Evolutionary conservation across 2,113 vertebrate species (phyloP).

Genomic region (Psophia crepitans): DNA sequence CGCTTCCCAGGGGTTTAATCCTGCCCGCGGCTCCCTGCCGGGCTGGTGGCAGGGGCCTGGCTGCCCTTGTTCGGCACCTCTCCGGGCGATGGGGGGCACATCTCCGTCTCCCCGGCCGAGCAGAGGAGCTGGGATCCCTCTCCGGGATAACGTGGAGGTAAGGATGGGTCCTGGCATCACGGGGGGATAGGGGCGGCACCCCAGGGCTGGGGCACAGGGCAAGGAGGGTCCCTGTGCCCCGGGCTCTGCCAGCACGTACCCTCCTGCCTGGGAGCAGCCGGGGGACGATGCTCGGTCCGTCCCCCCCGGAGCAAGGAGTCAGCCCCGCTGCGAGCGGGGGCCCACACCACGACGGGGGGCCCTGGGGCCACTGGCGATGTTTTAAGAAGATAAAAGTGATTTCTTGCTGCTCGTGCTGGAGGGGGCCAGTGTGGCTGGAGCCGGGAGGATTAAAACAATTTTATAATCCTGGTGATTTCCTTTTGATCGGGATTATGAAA

Average conservation of each 20-base stretch:
- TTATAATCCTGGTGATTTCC: constrained; percentile 71
- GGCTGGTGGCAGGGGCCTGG: background rate
- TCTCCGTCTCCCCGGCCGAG: background rate
- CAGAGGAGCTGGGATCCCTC: background rate
- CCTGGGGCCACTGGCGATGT: background rate
- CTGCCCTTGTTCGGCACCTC: background rate
- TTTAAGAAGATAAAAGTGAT: constrained; percentile 25
- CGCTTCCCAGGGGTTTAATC: background rate
- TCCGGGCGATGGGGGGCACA: rapidly evolving
- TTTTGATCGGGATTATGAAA: constrained; percentile 75
- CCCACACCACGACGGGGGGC: too few species aligned
- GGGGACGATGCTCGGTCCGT: background rate
- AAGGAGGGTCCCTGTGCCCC: background rate
- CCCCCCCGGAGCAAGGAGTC: background rate
- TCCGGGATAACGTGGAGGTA: background rate
- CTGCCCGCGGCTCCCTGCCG: background rate
- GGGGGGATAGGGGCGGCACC: too few species aligned
- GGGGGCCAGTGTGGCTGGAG: background rate
- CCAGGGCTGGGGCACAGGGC: background rate
- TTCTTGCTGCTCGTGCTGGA: background rate
- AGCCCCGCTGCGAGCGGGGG: background rate
- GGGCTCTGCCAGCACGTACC: background rate
- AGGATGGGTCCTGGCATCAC: background rate
- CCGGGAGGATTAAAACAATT: constrained; percentile 65
- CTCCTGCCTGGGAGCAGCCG: background rate